Evolutionary conservation across 2,113 vertebrate genomes (phyloP).

Genomic region (Phrynosoma blainvillii): DNA sequence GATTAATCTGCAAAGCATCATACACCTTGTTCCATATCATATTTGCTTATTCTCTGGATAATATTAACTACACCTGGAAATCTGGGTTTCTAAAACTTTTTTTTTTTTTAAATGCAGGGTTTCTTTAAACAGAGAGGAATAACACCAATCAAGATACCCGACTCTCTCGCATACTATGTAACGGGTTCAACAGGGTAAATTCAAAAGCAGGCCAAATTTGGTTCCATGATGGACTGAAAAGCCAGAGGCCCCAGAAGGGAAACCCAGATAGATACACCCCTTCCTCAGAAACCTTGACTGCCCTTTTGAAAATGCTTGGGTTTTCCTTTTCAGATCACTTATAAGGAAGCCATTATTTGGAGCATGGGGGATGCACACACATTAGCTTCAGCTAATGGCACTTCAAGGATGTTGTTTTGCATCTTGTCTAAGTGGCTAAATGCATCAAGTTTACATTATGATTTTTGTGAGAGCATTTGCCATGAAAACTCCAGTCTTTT

Average conservation of each 20-base stretch:
- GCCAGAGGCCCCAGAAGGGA: not conserved
- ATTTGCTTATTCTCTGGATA: not conserved
- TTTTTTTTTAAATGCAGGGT: no score
- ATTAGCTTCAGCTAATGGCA: conserved; percentile 57
- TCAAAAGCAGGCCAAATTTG: conserved; percentile 11
- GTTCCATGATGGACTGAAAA: not conserved
- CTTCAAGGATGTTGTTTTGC: conserved; percentile 70
- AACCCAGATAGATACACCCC: conserved; percentile 24
- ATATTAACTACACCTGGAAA: not conserved
- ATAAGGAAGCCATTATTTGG: conserved; percentile 36
- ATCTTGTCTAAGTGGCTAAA: conserved; percentile 60
- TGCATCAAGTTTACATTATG: conserved; percentile 59
- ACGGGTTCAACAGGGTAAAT: not conserved
- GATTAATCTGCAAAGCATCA: no score
- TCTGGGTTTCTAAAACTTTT: no score
- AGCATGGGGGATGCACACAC: conserved; percentile 41
- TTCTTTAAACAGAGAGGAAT: not conserved
- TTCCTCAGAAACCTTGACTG: conserved; percentile 5
- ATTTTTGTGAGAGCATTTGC: conserved; percentile 62
- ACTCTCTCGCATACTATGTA: not conserved
- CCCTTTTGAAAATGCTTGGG: conserved; percentile 39
- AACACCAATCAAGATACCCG: not conserved
- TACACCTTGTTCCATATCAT: not conserved
- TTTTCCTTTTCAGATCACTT: conserved; percentile 44
- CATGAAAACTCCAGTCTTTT: conserved; percentile 55